Base-by-base conservation (phyloP, 2,888 invertebrate species). In the Muschampia plurimacula region DNA sequence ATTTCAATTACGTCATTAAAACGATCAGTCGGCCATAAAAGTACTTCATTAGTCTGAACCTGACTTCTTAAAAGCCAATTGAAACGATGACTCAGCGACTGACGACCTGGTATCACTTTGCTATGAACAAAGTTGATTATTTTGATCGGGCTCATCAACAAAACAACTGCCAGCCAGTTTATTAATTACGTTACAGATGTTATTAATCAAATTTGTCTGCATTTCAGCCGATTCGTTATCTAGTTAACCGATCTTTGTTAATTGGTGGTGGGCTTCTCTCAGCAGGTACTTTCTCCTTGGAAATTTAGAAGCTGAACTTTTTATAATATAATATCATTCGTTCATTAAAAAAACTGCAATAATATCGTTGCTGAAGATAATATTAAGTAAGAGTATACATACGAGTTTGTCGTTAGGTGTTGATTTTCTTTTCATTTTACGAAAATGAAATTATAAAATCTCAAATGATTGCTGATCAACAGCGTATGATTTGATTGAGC, bases 201-300 rank as follows among this genome's bases (percentile, higher is more conserved):
- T 81, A 83, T 83, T 84, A 79, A 82, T 81, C 77, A 80, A 80
- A 83, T 82, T 84, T 84, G 83, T 83, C 80, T 73, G 77, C 80
- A 82, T 75, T 67, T 66, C 39, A 67, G 41, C 49, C 55, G 52
- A 44, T 62, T 64, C 41, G 36, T 62, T 67, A 72, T 72, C 72
- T 72, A 67, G 52, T 36, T 41, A 62, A 55, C 67, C 44, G 55
- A 67, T 72, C 60, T 67, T 9, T 15, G 13, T 67, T 72, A 67
- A 72, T 72, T 72, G 60, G 71, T 66, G 66, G 52, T n/a, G 49
- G 65, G 49, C 49, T 70, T 69, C 28, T 39, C 28, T 66, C 60
- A n/a, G 3, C 65, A 13, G 52, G 12, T 63, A 12, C 39, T 60
- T 36, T 36, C 36, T 36, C 59, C 32, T 36, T 59, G 4, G 59